Conservation (phyloP, 2,113 vertebrate species). For the Xerus inauris region DNA sequence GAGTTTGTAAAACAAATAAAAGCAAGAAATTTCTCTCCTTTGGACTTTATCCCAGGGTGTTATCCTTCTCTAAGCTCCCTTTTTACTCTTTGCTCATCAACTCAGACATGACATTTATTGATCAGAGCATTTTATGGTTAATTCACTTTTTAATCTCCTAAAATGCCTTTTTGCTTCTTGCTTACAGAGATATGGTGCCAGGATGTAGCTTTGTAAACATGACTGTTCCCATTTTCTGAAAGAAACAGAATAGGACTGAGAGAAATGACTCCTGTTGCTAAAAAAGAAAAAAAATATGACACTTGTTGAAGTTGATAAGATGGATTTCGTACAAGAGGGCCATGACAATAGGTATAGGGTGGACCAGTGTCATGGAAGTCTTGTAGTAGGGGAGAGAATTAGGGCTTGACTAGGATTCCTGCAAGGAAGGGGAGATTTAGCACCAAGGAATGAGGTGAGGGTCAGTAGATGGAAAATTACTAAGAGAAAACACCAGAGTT, state of each 20-base stretch:
- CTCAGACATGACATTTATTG: not conserved
- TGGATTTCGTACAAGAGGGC: not conserved
- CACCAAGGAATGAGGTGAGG: not conserved
- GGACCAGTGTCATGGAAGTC: not conserved
- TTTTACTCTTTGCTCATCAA: not conserved
- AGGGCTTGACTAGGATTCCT: not conserved
- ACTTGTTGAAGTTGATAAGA: not conserved
- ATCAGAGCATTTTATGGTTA: conserved; percentile 28
- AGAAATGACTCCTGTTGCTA: not conserved
- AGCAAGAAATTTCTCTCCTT: not conserved
- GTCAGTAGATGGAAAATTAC: not conserved
- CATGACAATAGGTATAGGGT: not conserved
- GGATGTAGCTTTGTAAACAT: not conserved
- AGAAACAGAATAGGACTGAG: not conserved
- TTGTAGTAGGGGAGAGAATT: not conserved
- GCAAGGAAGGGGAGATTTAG: not conserved
- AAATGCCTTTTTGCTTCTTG: conserved; percentile 5
- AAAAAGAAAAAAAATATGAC: not conserved
- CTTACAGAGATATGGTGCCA: not conserved
- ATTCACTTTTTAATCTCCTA: conserved; percentile 23
- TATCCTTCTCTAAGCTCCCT: not conserved
- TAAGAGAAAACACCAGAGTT: not conserved
- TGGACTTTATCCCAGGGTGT: not conserved
- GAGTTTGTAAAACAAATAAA: not conserved
- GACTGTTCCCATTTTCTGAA: not conserved